Base-by-base conservation (phyloP, 2,888 invertebrate species). In the Mesorhabditis spiculigera region DNA sequence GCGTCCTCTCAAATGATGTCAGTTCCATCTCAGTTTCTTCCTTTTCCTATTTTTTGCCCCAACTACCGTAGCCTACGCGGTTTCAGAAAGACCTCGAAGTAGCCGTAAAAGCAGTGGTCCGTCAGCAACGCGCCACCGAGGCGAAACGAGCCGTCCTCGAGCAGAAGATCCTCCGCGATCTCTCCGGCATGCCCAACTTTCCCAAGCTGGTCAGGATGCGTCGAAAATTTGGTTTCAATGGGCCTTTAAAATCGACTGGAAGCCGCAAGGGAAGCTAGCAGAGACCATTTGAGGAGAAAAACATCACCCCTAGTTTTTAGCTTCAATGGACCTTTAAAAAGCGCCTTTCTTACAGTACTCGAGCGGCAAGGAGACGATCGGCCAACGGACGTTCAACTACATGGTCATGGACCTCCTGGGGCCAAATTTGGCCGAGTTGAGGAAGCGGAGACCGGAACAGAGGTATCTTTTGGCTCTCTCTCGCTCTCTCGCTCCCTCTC, bases 61-160 rank as follows among this genome's bases (percentile, higher is more conserved):
- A 28, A 28, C 28, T 28, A 28, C 28, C 28, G 28, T 28, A 28
- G 28, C 28, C 3, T 28, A 28, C 28, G 28, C 28, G 28, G 28
- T 28, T 28, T 28, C 28, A 28, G 28, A 28, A 28, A 28, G 28
- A 28, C 28, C 28, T 28, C 28, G 28, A 28, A 28, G 28, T 28
- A 28, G 28, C 28, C 28, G 28, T 28, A 3, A 28, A 28, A 28
- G 28, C 28, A 28, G 28, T 28, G 28, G 28, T 28, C 28, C 28
- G 28, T 28, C 28, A 28, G 28, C 28, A 28, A 28, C 28, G 28
- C 28, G 28, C 28, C 28, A 28, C 28, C 28, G 58, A 50, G 10
- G 58, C 10, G 58, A 50, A 50, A 50, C 58, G 58, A 50, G n/a
- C 10, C 58, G 58, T 50, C 58, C 58, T 50, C 58, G 58, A 50